Evolutionary conservation across 1,140 invertebrate species (phyloP).

Genomic region (Choristoneura fumiferana): DNA sequence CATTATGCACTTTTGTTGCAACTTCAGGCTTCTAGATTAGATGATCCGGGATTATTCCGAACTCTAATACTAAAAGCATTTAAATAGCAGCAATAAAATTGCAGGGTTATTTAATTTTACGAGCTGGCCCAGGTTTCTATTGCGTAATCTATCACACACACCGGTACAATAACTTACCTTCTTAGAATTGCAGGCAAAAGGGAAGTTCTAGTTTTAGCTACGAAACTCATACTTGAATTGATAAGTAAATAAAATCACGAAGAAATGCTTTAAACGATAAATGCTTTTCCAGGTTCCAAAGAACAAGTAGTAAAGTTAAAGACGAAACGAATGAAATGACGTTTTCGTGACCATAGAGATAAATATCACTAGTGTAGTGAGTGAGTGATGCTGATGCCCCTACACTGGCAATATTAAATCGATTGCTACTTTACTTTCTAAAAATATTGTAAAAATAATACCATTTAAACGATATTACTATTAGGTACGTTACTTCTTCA

Average conservation of each 20-base stretch:
- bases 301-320: background rate
- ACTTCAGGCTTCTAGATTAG: too few relatives aligned
- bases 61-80: too few relatives aligned
- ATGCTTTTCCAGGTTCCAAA: background rate
- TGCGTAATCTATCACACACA: constrained; percentile 53
- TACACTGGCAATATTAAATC: too few relatives aligned
- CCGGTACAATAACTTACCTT: constrained; percentile 52
- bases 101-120: too few relatives aligned
- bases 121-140: constrained; percentile 27
- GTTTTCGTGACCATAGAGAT: background rate
- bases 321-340: background rate
- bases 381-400: background rate
- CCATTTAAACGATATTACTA: too few relatives aligned
- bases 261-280: constrained; percentile 16
- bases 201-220: constrained; percentile 46
- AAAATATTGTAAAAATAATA: too few relatives aligned
- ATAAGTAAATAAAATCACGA: constrained; percentile 11
- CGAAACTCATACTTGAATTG: constrained; percentile 50
- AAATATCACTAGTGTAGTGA: background rate
- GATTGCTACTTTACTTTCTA: too few relatives aligned
- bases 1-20: background rate
- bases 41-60: too few relatives aligned
- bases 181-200: constrained; percentile 49
- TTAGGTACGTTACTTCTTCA: too few relatives aligned
- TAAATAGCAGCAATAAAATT: too few relatives aligned